Evolutionary conservation across 2,113 vertebrate genomes (phyloP).

Genomic region (Plestiodon gilberti): DNA sequence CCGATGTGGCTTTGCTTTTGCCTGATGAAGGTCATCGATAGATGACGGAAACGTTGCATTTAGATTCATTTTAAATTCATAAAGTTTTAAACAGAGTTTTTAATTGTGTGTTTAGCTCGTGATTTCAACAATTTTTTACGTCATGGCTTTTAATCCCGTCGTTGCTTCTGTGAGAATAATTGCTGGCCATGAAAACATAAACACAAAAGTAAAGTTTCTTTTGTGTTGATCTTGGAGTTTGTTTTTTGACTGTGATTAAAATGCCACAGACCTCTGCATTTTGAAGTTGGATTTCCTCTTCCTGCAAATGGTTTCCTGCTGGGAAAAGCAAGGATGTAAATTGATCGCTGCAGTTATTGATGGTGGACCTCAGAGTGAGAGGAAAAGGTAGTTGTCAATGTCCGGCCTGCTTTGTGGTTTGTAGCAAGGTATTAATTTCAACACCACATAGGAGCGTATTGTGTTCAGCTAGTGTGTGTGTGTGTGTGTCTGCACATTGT

Average conservation of each 20-base stretch:
- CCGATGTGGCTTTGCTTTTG: no score
- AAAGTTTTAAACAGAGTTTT: no score
- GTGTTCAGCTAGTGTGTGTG: neutral
- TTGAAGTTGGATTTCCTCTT: conserved; percentile 32
- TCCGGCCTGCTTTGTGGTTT: neutral
- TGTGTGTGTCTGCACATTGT: neutral
- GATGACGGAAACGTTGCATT: no score
- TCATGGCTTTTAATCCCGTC: no score
- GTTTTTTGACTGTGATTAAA: conserved; percentile 32
- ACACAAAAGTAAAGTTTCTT: no score
- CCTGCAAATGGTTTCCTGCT: conserved; percentile 37
- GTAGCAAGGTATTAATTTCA: neutral
- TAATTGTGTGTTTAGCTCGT: no score
- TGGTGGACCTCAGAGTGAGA: neutral
- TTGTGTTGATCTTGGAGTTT: conserved; percentile 12
- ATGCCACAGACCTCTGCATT: conserved; percentile 3
- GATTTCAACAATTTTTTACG: no score
- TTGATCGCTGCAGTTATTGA: conserved; percentile 7
- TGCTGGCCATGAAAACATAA: no score
- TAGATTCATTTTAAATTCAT: no score
- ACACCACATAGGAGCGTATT: neutral
- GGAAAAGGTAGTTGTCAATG: neutral
- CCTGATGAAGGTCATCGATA: no score
- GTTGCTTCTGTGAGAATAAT: no score
- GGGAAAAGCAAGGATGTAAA: conserved; percentile 14